These are phyloP conservation scores for Blastobasis adustella DNA, from an alignment of 2,888 invertebrate genomes.

Conservation along the genomic window DNA sequence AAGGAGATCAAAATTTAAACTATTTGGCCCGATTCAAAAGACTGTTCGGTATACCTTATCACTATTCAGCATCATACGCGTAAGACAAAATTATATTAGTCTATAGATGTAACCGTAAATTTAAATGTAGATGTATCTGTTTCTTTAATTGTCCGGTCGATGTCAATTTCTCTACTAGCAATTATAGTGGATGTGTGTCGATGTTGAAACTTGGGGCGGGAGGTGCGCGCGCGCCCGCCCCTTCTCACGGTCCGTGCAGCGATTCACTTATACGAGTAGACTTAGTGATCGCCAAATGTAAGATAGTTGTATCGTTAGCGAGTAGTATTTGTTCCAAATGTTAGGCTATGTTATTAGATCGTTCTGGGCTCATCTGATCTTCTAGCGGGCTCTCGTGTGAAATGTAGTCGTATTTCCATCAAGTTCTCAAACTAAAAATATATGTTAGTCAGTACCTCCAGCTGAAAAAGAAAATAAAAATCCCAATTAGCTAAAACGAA, in stretches of 20 bases:
- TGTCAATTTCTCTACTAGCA: conserved; percentile 51
- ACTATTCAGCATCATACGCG: conserved; percentile 53
- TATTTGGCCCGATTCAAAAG: conserved; percentile 81
- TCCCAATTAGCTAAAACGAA: too few species aligned
- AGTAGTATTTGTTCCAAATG: conserved; percentile 73
- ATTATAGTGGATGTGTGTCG: conserved; percentile 40
- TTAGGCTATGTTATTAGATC: conserved; percentile 58
- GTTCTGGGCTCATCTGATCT: conserved; percentile 42
- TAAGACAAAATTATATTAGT: conserved; percentile 51
- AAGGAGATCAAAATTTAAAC: conserved; percentile 70
- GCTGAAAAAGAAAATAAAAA: too few species aligned
- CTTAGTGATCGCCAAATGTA: conserved; percentile 72
- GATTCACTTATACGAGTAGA: conserved; percentile 57
- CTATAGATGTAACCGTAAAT: conserved; percentile 49
- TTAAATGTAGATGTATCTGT: conserved; percentile 37
- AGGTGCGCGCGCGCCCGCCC: conserved; percentile 5
- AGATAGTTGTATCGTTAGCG: conserved; percentile 69
- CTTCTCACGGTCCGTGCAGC: conserved; percentile 36
- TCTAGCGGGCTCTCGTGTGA: conserved; percentile 1
- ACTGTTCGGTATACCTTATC: conserved; percentile 81
- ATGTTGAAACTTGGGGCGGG: not conserved
- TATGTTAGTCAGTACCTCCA: too few species aligned
- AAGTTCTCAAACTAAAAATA: too few species aligned
- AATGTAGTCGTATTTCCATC: too few species aligned
- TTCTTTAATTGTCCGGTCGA: conserved; percentile 47